phyloP scores from a whole-genome alignment of 2,797 vertebrate genomes.

The Philypnodon macrostomus region DNA sequence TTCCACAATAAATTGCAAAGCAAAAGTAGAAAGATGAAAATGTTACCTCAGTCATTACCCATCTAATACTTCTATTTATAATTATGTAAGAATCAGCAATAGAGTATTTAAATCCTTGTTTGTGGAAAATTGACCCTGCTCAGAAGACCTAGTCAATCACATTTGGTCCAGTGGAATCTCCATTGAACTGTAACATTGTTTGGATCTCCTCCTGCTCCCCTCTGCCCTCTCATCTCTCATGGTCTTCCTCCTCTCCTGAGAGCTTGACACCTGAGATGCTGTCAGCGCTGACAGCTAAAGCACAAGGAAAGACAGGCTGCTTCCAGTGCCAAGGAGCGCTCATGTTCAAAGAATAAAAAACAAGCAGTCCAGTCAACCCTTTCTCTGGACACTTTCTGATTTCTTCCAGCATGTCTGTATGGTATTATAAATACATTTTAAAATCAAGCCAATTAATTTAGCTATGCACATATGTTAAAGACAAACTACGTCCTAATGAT shows the following conservation, averaged over 20 bases:
- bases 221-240: constrained; percentile 34
- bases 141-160: not conserved
- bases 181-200: constrained; percentile 31
- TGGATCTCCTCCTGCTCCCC: constrained; percentile 15
- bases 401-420: no score
- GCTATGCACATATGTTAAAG: no score
- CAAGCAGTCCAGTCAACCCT: constrained; percentile 46
- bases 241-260: constrained; percentile 50
- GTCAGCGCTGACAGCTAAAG: constrained; percentile 68
- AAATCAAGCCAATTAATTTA: no score
- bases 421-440: no score
- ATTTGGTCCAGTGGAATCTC: constrained; percentile 7
- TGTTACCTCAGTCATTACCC: no score
- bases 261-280: constrained; percentile 61
- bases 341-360: constrained; percentile 43
- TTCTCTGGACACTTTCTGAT: constrained; percentile 47
- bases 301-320: constrained; percentile 52
- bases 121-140: not conserved
- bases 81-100: no score
- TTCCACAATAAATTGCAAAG: no score
- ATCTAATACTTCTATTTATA: no score
- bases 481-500: no score
- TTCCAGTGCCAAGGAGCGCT: constrained; percentile 50
- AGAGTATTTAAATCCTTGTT: no score
- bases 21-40: no score